Evolutionary conservation across 2,113 vertebrate genomes (phyloP), one percentile per base, ranked within the genome.

Genomic region (Equus quagga): DNA sequence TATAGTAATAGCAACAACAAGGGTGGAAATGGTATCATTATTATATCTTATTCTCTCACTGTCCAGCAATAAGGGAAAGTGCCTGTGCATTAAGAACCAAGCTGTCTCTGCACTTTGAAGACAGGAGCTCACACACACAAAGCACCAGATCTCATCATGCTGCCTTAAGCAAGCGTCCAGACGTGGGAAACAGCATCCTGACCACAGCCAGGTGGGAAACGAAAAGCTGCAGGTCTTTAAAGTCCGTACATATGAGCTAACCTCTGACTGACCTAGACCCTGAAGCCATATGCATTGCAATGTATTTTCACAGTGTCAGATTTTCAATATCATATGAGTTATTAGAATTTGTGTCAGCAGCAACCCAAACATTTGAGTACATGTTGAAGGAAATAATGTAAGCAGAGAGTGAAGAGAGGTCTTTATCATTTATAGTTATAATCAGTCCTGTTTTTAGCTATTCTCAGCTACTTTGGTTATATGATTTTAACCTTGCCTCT

Each of bases 261-360:
- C 72, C 72, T 94, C 56, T 87, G 62, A n/a, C 23, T 91, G 44
- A 73, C 62, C 36, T 80, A 96, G 41, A 96, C n/a, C 79, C 83
- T 75, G 54, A 87, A 94, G 88, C 5, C 60, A 88, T 76, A 49
- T 73, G 58, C 31, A 96, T 93, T 46, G 14, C 46, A 96, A 93
- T 95, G 72, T 58, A 97, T 80, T 91, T 97, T 75, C 60, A 94
- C 84, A 62, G 26, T 76, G 58, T 80, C 62, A 92, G 82, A 72
- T 80, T 96, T 94, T 92, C 93, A 96, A 70, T 95, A 94, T 62
- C n/a, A 49, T 92, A 67, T 44, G 13, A 11, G n/a, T 97, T 90
- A 97, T 92, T 94, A 97, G 65, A 96, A 89, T 87, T 94, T 93
- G n/a, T 93, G 24, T 85, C 33, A 3, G 69, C 12, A 95, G 51